Percentiles rank a stretch among this genome's conserved stretches.
These are phyloP conservation scores for Eublepharis macularius DNA, from an alignment of 2,113 vertebrate genomes.

Conservation along the genomic window DNA sequence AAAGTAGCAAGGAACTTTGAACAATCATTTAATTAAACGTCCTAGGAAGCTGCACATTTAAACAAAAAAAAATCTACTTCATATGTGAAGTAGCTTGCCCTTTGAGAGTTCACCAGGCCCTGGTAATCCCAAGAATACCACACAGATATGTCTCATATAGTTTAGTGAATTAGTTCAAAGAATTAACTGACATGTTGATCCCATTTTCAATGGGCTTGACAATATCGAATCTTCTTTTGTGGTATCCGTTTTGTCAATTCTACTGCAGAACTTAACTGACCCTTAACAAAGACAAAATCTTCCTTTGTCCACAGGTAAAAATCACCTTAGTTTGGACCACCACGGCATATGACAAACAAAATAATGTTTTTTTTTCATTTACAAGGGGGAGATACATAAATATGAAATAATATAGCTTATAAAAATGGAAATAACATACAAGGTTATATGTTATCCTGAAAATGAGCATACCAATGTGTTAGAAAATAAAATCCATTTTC, in stretches of 20 bases:
- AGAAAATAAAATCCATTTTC: no score
- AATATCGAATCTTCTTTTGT: not conserved
- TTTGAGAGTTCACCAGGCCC: not conserved
- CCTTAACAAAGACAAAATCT: not conserved
- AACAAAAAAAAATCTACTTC: not conserved
- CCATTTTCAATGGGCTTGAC: not conserved
- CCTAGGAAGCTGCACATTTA: not conserved
- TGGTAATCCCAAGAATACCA: not conserved
- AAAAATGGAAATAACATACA: no score
- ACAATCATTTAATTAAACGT: not conserved
- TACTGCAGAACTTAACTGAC: not conserved
- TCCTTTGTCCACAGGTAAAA: no score
- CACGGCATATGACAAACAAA: no score
- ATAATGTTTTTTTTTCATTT: no score
- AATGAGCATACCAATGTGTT: no score
- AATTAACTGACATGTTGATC: constrained; percentile 3
- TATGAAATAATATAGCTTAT: no score
- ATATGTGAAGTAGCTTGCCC: not conserved
- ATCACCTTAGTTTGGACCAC: no score
- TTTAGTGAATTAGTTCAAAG: not conserved
- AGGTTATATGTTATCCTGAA: no score
- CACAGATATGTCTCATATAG: not conserved
- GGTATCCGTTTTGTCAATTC: not conserved
- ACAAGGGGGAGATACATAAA: no score
- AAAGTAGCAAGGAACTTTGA: not conserved